Conservation (phyloP, 2,888 invertebrate species). For the Abscondita cerata region DNA sequence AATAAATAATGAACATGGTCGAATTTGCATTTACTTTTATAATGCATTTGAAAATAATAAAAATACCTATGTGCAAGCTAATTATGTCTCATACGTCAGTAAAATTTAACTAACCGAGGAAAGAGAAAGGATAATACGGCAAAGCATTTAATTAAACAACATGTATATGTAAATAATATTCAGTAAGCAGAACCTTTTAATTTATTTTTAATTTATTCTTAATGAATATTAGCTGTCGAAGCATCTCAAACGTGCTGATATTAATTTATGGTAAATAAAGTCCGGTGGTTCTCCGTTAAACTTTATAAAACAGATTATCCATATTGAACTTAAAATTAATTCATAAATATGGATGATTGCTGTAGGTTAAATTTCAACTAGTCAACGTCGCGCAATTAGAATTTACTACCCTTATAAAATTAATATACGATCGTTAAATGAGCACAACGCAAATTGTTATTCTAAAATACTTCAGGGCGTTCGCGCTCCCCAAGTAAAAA, state of each 20-base stretch:
- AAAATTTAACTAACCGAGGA: conserved; percentile 3
- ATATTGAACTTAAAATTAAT: conserved; percentile 50
- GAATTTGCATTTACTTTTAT: background rate
- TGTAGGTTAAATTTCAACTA: conserved; percentile 23
- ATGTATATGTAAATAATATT: conserved; percentile 22
- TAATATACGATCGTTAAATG: conserved; percentile 4
- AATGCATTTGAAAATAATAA: background rate
- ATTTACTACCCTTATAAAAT: conserved; percentile 12
- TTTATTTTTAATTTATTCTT: conserved; percentile 42
- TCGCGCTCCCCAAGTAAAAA: conserved; percentile 5
- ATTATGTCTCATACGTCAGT: background rate
- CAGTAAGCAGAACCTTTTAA: conserved; percentile 24
- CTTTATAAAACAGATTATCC: conserved; percentile 52
- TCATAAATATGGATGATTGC: conserved; percentile 54
- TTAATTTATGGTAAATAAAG: conserved; percentile 45
- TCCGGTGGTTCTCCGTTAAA: conserved; percentile 35
- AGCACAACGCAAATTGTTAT: conserved; percentile 4
- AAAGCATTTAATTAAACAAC: conserved; percentile 22
- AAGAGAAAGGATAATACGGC: conserved; percentile 8
- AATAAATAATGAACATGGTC: no score
- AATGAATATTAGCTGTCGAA: conserved; percentile 44
- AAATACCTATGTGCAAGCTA: background rate
- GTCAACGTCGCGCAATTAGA: conserved; percentile 14
- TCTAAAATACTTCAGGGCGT: background rate
- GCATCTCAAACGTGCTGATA: conserved; percentile 39